Conservation (phyloP, 1,140 invertebrate genomes). For the Nomia melanderi region DNA sequence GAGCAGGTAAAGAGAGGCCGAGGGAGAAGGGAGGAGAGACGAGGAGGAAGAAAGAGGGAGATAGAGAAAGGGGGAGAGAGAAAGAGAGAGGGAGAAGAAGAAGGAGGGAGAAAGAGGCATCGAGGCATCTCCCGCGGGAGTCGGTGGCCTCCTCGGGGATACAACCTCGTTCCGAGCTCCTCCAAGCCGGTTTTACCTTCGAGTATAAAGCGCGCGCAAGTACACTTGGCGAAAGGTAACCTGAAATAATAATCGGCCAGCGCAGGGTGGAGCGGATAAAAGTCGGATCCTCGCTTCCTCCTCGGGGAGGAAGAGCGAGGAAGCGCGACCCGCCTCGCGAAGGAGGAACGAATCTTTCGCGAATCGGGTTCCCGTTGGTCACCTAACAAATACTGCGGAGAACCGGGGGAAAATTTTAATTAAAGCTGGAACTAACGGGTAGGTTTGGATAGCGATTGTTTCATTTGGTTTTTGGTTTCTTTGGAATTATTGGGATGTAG, state of each 20-base stretch:
- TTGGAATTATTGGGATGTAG: too few species aligned
- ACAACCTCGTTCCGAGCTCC: conserved; percentile 66
- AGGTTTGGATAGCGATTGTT: too few species aligned
- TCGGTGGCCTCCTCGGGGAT: conserved; percentile 58
- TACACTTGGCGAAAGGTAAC: conserved; percentile 69
- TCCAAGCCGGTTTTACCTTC: conserved; percentile 67
- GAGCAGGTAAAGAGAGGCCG: background rate
- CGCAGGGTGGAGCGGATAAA: conserved; percentile 60
- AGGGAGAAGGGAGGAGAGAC: background rate
- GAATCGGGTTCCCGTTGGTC: too few species aligned
- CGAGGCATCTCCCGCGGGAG: conserved; percentile 54
- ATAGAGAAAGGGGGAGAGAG: too few species aligned
- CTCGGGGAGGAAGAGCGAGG: conserved; percentile 46
- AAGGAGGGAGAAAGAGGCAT: conserved; percentile 3
- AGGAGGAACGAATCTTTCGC: conserved; percentile 56
- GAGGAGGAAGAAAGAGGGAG: background rate
- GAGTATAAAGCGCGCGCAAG: conserved; percentile 67
- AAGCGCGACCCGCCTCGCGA: too few species aligned
- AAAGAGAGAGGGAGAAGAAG: background rate
- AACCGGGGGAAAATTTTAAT: too few species aligned
- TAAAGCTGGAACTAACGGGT: too few species aligned
- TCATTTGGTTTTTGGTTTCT: too few species aligned
- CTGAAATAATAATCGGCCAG: conserved; percentile 68
- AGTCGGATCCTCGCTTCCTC: conserved; percentile 58
- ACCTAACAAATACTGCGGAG: too few species aligned